Evolutionary conservation across 2,888 invertebrate genomes (phyloP).

Genomic region (Spodoptera littoralis): DNA sequence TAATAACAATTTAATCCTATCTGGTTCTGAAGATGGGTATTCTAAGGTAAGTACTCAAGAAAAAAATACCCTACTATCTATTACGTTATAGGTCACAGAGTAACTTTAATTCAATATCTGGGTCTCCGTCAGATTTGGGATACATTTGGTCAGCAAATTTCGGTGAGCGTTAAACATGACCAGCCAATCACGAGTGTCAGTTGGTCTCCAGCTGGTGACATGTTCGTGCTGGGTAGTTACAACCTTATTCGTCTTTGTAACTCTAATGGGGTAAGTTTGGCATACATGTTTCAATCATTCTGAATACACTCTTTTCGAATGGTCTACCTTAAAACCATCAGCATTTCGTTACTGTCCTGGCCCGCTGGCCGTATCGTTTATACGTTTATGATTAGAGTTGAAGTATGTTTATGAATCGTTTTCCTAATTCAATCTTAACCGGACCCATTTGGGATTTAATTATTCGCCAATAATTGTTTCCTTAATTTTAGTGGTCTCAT

Average conservation of each 20-base stretch:
- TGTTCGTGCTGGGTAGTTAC: conserved; percentile 97
- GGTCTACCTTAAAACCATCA: too few relatives aligned
- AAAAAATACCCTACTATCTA: conserved; percentile 73
- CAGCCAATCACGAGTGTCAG: conserved; percentile 97
- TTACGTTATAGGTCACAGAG: neutral
- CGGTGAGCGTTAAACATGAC: conserved; percentile 94
- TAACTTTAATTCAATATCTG: too few relatives aligned
- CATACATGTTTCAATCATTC: too few relatives aligned
- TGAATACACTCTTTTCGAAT: too few relatives aligned
- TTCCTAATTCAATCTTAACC: neutral
- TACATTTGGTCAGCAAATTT: conserved; percentile 95
- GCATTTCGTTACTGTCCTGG: too few relatives aligned
- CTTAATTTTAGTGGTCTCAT: conserved; percentile 94
- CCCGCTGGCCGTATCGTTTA: too few relatives aligned
- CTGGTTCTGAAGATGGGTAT: conserved; percentile 98
- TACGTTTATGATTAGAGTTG: too few relatives aligned
- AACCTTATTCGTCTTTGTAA: conserved; percentile 98
- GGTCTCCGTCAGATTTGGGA: conserved; percentile 93
- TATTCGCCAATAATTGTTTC: conserved; percentile 17
- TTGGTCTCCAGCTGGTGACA: conserved; percentile 97
- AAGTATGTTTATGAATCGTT: too few relatives aligned
- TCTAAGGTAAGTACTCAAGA: conserved; percentile 92
- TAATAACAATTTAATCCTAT: conserved; percentile 96
- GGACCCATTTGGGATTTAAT: neutral
- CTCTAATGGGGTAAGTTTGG: conserved; percentile 94